These are phyloP conservation scores for Mellivora capensis DNA, from an alignment of 2,113 vertebrate species.

Conservation along the genomic window DNA sequence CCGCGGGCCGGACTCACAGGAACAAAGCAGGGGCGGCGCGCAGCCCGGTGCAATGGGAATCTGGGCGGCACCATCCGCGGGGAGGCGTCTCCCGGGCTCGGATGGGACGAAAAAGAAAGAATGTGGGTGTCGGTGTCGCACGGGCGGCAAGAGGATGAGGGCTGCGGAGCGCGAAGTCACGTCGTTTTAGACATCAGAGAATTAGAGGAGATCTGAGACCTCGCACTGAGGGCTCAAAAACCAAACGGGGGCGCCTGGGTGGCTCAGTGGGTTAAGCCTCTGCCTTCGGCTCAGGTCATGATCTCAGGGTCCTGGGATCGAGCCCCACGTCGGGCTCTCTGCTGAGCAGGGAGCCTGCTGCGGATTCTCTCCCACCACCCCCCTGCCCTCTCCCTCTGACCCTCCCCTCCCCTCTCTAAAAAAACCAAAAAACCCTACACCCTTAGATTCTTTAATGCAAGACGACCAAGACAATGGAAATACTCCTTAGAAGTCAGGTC, in stretches of 20 bases:
- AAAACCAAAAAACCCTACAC: background rate
- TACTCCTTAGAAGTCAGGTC: rapidly evolving
- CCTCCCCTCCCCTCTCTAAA: background rate
- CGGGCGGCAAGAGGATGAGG: background rate
- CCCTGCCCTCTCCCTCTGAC: too few relatives aligned
- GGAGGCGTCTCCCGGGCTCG: background rate
- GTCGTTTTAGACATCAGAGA: background rate
- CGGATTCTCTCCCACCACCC: too few relatives aligned
- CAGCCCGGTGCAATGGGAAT: background rate
- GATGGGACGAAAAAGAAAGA: background rate
- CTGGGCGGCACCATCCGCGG: background rate
- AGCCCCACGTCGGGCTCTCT: too few relatives aligned
- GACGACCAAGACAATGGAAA: too few relatives aligned
- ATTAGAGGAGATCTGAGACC: background rate
- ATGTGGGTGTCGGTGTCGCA: rapidly evolving
- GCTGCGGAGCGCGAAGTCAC: background rate
- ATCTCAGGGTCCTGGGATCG: too few relatives aligned
- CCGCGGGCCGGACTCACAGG: background rate
- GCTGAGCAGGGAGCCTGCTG: too few relatives aligned
- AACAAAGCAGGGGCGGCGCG: background rate
- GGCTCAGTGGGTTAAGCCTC: too few relatives aligned
- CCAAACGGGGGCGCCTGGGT: too few relatives aligned
- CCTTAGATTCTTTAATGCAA: background rate
- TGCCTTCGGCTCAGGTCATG: too few relatives aligned
- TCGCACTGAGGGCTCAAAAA: background rate